phyloP scores from a whole-genome alignment of 2,888 invertebrate species.

The Galerucella nymphaeae region DNA sequence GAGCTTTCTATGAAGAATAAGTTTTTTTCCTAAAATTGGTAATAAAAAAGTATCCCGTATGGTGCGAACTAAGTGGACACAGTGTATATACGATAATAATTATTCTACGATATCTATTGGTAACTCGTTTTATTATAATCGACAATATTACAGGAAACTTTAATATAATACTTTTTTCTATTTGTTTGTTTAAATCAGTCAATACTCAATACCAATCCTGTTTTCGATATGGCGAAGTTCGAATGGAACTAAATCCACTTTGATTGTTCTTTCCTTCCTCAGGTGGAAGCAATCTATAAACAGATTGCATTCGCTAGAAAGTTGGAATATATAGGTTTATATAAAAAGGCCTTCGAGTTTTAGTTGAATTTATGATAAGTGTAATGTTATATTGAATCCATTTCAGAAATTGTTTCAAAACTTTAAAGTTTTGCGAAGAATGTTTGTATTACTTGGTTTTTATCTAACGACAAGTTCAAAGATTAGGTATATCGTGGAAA shows the following conservation, averaged over 20 bases:
- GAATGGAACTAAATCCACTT: conserved; percentile 26
- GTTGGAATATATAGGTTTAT: conserved; percentile 8
- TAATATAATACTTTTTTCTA: not conserved
- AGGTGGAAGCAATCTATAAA: conserved; percentile 29
- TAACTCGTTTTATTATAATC: too few relatives aligned
- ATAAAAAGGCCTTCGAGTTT: conserved; percentile 12
- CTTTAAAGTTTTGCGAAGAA: not conserved
- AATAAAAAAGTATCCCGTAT: too few relatives aligned
- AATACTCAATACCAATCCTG: not conserved
- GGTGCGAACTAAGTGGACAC: too few relatives aligned
- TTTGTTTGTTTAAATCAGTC: not conserved
- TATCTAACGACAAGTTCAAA: not conserved
- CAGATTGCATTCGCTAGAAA: conserved; percentile 26
- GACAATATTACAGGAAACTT: too few relatives aligned
- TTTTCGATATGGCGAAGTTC: not conserved
- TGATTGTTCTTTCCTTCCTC: conserved; percentile 28
- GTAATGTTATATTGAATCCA: not conserved
- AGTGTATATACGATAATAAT: too few relatives aligned
- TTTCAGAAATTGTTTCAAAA: not conserved
- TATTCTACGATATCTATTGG: too few relatives aligned
- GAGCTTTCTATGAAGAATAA: too few relatives aligned
- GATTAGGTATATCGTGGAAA: not conserved
- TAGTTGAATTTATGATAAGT: conserved; percentile 18
- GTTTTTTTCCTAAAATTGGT: too few relatives aligned
- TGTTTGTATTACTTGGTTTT: not conserved